These are phyloP conservation scores for Tenthredo distinguenda DNA, from an alignment of 2,888 invertebrate species.

Conservation along the genomic window DNA sequence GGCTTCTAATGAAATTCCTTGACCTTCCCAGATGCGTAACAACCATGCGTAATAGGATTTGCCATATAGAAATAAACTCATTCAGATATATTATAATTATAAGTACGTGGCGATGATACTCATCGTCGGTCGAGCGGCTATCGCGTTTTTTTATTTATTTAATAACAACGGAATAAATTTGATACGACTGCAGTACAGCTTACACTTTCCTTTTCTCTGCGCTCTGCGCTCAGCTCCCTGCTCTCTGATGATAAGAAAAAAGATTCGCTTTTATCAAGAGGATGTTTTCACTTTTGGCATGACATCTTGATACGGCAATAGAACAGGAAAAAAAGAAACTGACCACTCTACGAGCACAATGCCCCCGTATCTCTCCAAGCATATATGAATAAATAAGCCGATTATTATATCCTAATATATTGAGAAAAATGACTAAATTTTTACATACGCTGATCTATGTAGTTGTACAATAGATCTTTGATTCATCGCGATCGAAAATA, in stretches of 20 bases:
- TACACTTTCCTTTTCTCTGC: neutral
- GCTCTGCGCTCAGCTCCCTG: neutral
- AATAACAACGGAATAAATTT: conserved; percentile 16
- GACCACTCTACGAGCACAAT: conserved; percentile 5
- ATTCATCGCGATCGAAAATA: neutral
- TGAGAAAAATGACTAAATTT: neutral
- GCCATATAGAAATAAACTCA: neutral
- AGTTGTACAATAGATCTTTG: neutral
- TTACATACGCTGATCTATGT: neutral
- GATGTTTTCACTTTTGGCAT: conserved; percentile 41
- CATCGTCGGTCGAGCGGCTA: neutral
- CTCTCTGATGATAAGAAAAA: neutral
- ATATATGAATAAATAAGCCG: neutral
- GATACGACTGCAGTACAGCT: neutral
- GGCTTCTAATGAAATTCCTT: too few relatives aligned
- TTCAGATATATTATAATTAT: neutral
- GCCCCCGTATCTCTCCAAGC: neutral
- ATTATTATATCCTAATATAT: neutral
- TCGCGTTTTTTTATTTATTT: neutral
- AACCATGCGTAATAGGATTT: neutral
- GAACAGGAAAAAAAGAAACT: neutral
- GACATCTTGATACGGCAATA: conserved; percentile 2
- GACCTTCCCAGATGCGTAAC: too few relatives aligned
- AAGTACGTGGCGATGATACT: neutral
- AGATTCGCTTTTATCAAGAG: conserved; percentile 24